Conservation (phyloP, 2,113 vertebrate species). For the Mirza zaza region DNA sequence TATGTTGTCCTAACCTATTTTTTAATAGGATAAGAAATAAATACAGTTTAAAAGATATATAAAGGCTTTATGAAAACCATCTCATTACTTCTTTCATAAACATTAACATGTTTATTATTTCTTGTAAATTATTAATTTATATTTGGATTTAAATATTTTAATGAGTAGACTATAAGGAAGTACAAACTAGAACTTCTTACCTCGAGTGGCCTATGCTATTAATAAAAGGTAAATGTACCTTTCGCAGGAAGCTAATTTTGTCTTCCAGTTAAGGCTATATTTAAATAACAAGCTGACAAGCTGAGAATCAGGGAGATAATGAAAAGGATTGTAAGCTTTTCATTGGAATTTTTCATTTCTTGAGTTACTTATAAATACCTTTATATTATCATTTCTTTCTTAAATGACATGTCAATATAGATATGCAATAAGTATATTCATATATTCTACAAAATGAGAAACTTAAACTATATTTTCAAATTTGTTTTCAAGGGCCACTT, state of each 20-base stretch:
- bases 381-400: background rate
- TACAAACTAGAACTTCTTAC: background rate
- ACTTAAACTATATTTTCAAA: background rate
- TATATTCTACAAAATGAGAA: background rate
- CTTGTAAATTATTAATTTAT: background rate
- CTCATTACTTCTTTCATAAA: background rate
- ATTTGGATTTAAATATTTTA: background rate
- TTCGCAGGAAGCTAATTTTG: background rate
- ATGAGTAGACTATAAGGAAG: background rate
- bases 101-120: constrained; percentile 18
- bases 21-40: background rate
- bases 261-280: background rate
- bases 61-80: background rate
- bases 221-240: background rate
- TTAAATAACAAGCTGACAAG: background rate
- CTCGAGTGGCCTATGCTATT: background rate
- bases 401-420: background rate
- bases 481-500: background rate
- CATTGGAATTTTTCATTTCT: background rate
- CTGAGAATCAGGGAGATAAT: background rate
- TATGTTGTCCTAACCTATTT: background rate
- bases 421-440: background rate
- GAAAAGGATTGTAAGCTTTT: background rate
- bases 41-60: background rate
- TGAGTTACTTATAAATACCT: background rate